Evolutionary conservation across 2,888 invertebrate genomes (phyloP), one percentile per base, ranked within the genome.

Genomic region (Drosophila sordidula): DNA sequence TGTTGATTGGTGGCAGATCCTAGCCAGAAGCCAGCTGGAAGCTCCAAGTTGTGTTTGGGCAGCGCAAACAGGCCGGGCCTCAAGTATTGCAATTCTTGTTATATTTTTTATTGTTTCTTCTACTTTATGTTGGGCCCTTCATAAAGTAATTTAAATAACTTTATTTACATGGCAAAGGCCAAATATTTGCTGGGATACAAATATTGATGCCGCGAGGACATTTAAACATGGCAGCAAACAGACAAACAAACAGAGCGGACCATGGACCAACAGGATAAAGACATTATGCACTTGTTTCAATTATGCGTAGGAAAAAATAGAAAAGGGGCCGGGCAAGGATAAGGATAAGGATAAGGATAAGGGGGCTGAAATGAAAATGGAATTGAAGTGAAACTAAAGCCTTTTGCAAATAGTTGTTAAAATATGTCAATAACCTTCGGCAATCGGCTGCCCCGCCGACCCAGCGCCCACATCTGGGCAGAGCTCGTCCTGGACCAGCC

Each of bases 321-420:
- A 2, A 18, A 38, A 25, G 14, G 26, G 29, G 29, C 9, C 29
- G n/a, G n/a, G n/a, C n/a, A n/a, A n/a, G n/a, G n/a, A n/a, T n/a
- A n/a, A n/a, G n/a, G n/a, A n/a, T n/a, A n/a, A n/a, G n/a, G n/a
- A n/a, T 18, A 18, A 18, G 41, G 25, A 6, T 5, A 25, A 16
- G 32, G 29, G 39, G 18, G 22, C 11, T 4, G 18, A 44, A 49
- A 34, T 63, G 59, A 67, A 68, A 75, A 69, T 70, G 74, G 54
- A 81, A 77, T 87, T 77, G 87, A 83, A 86, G 84, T 85, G 82
- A 82, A 84, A 84, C 83, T 84, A 84, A 84, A 84, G 83, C 81
- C 87, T 84, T 83, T 87, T 66, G 87, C 83, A 84, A 84, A 84
- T 84, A 84, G 83, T 84, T 87, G 83, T 87, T 84, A 87, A 84